A percentile compares a stretch with the other conserved stretches of the same genome.
Evolutionary conservation across 2,113 vertebrate genomes (phyloP).

Genomic region (Cettia cetti): DNA sequence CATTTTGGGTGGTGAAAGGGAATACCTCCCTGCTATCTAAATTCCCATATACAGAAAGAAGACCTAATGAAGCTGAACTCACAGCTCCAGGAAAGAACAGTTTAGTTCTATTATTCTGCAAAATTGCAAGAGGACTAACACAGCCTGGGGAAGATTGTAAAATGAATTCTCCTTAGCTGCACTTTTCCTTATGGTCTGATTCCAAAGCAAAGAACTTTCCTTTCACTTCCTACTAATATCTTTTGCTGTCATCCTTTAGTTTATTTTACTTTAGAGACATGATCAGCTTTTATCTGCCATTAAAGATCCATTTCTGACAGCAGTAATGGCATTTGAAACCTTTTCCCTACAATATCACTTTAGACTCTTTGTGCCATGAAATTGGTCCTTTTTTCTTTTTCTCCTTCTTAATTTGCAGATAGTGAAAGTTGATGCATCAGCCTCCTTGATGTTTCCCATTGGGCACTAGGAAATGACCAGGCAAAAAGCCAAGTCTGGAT

Average conservation of each 20-base stretch:
- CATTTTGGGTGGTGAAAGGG: not conserved
- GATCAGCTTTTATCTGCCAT: slow-evolving; percentile 27
- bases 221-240: slow-evolving; percentile 24
- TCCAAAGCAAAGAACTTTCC: slow-evolving; percentile 42
- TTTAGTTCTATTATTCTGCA: slow-evolving; percentile 37
- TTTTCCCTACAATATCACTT: not conserved
- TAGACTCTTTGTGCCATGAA: not conserved
- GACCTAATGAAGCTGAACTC: not conserved
- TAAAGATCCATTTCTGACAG: slow-evolving; percentile 21
- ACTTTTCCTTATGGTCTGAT: not conserved
- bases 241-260: not conserved
- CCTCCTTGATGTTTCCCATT: not conserved
- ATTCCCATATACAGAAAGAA: not conserved
- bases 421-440: not conserved
- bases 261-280: slow-evolving; percentile 45
- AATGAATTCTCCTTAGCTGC: slow-evolving; percentile 40
- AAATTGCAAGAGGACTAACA: slow-evolving; percentile 16
- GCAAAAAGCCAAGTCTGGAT: not conserved
- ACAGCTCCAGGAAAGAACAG: slow-evolving; percentile 1
- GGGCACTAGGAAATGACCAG: not conserved
- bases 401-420: not conserved
- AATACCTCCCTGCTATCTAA: not conserved
- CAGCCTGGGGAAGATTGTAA: slow-evolving; percentile 12
- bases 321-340: not conserved
- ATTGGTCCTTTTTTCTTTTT: not conserved